Conservation (phyloP, 1,140 invertebrate species). For the Glossosoma conforme region DNA sequence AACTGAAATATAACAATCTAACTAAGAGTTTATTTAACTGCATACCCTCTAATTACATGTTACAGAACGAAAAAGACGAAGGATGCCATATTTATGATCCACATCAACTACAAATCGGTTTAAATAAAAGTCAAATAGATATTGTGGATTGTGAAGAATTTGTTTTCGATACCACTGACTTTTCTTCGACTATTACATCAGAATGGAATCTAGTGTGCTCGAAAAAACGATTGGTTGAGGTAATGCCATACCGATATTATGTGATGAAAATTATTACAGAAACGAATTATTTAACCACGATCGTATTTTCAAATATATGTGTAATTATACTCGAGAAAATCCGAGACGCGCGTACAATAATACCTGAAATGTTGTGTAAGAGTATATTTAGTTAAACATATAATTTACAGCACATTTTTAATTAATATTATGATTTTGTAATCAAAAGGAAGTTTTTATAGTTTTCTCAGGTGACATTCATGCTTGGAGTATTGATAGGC, state of each 20-base stretch:
- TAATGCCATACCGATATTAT: constrained; percentile 31
- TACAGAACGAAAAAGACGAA: neutral
- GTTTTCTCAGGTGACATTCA: constrained; percentile 65
- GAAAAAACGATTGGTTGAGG: constrained; percentile 53
- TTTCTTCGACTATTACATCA: constrained; percentile 62
- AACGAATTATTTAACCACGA: no score
- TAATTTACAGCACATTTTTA: neutral
- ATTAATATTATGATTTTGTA: no score
- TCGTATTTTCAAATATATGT: no score
- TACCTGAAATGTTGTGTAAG: no score
- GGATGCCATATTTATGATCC: neutral
- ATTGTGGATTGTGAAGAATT: constrained; percentile 50
- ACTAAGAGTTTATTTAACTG: no score
- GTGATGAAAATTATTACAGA: no score
- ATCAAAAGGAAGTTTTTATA: no score
- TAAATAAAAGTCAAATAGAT: constrained; percentile 39
- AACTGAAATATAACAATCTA: no score
- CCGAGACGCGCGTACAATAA: no score
- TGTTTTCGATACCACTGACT: constrained; percentile 56
- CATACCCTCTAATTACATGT: no score
- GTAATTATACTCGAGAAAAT: no score
- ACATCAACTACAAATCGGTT: constrained; percentile 30
- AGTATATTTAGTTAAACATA: no score
- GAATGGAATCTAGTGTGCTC: constrained; percentile 73
- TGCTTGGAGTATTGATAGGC: constrained; percentile 66